A percentile compares a stretch with the other conserved stretches of the same genome.
These are phyloP conservation scores for Acanthosepion pharaonis DNA, from an alignment of 2,888 invertebrate species.

Conservation along the genomic window DNA sequence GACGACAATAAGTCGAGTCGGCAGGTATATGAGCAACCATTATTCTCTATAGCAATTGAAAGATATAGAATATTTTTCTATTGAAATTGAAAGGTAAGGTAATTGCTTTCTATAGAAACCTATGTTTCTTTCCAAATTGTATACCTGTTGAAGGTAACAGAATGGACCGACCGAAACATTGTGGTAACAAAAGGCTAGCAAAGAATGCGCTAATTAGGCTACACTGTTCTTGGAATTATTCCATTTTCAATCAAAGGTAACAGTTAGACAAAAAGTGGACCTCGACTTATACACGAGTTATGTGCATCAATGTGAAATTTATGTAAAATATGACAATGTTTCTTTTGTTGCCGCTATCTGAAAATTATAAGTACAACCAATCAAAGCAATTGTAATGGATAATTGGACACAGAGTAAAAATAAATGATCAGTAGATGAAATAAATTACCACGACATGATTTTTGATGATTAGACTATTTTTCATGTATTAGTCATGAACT, in stretches of 20 bases:
- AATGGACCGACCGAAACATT: no score
- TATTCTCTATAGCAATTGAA: no score
- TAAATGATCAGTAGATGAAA: background rate
- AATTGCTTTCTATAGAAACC: no score
- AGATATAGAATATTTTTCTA: no score
- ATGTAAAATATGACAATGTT: background rate
- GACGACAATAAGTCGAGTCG: no score
- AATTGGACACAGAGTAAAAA: background rate
- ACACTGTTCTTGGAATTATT: background rate
- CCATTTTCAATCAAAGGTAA: background rate
- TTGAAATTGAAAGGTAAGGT: no score
- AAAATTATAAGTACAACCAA: background rate
- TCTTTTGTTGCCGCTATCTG: background rate
- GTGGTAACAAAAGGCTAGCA: no score
- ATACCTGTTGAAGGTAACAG: no score
- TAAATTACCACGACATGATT: constrained; percentile 7
- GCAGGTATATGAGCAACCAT: no score
- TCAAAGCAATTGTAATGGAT: background rate
- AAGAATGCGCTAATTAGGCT: no score
- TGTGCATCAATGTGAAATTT: background rate
- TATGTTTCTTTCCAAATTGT: no score
- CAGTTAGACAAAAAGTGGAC: background rate
- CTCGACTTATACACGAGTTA: background rate
- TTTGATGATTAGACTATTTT: background rate
- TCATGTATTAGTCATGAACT: background rate